Evolutionary conservation across 2,888 invertebrate species (phyloP), one percentile per base, ranked within the genome.

Genomic region (Mellilla xanthometata): DNA sequence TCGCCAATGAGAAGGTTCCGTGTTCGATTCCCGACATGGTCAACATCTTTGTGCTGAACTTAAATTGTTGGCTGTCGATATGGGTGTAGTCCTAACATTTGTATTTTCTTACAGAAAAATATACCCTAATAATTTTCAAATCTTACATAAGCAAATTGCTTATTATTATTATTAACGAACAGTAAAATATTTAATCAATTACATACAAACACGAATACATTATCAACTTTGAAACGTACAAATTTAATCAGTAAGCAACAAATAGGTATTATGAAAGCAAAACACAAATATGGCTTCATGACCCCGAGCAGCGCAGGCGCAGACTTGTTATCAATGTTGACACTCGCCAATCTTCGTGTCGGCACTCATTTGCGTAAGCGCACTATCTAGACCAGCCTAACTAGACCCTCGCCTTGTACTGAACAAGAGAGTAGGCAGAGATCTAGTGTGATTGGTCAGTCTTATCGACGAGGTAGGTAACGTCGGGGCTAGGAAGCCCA

Each of bases 311-410:
- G 22, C 62, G 52, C 62, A 49, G 58, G 56, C 68, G 73, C 65
- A 81, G 80, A 80, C 78, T 51, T 56, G 53, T 72, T 85, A 86
- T 85, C 84, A 59, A 15, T 81, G 71, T 83, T 86, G 81, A 87
- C 80, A 80, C 63, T 81, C 72, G 75, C 72, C 76, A 76, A 82
- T 82, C 77, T 71, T 49, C 67, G 50, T 70, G 60, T 60, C 70
- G 69, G 75, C 76, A 81, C 79, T 72, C 80, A 81, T 83, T 87
- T 87, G 86, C 88, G 87, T 86, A 87, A 85, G 83, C 73, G 69
- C 49, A 60, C 64, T 73, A 75, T 76, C 74, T 5, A 6, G 2
- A 19, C 36, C 28, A 36, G n/a, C n/a, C 3, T 36, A n/a, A 28
- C 2, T 3, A 28, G 19, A 36, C 5, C 8, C 8, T 24, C 8